phyloP scores from a whole-genome alignment of 2,113 vertebrate genomes.

The Callipepla squamata region DNA sequence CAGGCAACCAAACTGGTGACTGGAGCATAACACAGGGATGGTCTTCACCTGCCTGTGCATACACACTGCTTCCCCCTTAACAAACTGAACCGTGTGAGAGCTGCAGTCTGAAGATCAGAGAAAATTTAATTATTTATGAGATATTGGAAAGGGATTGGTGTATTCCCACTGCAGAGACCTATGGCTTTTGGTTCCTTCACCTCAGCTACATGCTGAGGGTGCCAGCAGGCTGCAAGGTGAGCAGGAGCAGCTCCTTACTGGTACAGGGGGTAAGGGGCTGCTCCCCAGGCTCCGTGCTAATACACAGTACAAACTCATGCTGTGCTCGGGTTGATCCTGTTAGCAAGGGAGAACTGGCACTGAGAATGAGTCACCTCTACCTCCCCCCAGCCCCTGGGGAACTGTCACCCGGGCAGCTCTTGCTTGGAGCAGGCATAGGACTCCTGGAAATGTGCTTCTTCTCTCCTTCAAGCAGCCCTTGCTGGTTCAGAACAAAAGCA shows the following conservation, averaged over 20 bases:
- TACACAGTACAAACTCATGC: accelerated
- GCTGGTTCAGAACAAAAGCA: neutral
- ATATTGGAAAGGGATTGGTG: neutral
- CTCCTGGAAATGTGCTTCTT: neutral
- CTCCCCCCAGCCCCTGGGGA: neutral
- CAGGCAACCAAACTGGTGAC: neutral
- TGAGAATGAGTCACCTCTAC: neutral
- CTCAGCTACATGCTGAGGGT: accelerated
- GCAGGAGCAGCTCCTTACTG: neutral
- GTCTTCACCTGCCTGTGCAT: accelerated
- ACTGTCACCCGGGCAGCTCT: accelerated
- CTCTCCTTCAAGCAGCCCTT: neutral
- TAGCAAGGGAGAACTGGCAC: neutral
- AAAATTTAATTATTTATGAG: neutral
- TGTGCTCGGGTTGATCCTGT: neutral
- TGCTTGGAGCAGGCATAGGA: accelerated
- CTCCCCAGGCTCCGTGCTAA: neutral
- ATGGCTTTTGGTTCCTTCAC: neutral
- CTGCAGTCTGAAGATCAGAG: neutral
- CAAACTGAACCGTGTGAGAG: neutral
- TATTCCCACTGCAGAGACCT: neutral
- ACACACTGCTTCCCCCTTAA: neutral
- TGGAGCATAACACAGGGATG: accelerated
- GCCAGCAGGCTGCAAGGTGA: accelerated
- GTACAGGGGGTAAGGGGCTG: accelerated